Evolutionary conservation across 2,888 invertebrate species (phyloP), one percentile per base, ranked within the genome.

Genomic region (Tuta absoluta): DNA sequence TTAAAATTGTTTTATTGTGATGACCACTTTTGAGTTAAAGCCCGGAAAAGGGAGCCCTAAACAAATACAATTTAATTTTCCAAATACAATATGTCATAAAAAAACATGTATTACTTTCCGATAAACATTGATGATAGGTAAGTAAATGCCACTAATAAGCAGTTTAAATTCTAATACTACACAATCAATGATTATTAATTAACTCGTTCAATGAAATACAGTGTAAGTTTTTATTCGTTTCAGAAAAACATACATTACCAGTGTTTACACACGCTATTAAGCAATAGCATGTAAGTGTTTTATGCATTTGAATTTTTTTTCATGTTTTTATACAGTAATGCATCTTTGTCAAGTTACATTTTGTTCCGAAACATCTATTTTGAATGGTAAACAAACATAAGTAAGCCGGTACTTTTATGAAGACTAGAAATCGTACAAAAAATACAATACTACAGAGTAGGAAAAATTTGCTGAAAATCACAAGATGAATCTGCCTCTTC

Each of bases 241-340:
- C n/a, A 28, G 4, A n/a, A 53, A 56, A 28, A 56, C 19, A n/a
- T 28, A n/a, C n/a, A 56, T 56, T 56, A 28, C 28, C 53, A 7
- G 12, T 28, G 53, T 56, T 56, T 56, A 56, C 28, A 56, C 53
- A 28, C 53, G 28, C 24, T 56, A 56, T 56, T 56, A 28, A 56
- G n/a, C 53, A 28, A 56, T 24, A 5, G 53, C 23, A 28, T 28
- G 53, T 3, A n/a, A 28, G 49, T 51, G 19, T 56, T 24, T 56
- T 8, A 56, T 28, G 28, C 23, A 56, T 28, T 28, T 56, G 28
- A 21, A 49, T 21, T 8, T 21, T 11, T 19, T 49, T 49, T 21
- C 8, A 11, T 2, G 19, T 49, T 49, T 49, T 49, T 49, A 0
- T 23, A 2, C 19, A 10, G 21, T 21, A 49, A 49, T 49, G 2